Percentiles rank a stretch among this genome's conserved stretches.
phyloP scores from a whole-genome alignment of 2,888 invertebrate species.

The Hemaris fuciformis region DNA sequence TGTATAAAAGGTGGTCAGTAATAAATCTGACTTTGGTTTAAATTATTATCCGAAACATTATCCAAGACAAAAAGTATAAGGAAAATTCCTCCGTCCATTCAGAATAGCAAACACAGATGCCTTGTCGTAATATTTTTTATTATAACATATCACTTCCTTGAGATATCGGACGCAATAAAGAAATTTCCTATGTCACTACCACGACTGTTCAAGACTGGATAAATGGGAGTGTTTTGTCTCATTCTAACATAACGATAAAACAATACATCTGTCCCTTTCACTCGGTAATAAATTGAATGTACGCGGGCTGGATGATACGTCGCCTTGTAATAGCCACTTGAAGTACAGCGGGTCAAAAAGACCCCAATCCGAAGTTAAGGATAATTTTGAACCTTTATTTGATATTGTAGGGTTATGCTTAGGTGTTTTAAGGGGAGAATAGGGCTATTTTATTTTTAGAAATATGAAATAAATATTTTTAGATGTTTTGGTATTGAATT shows the following conservation, averaged over 20 bases:
- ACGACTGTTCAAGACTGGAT: slow-evolving; percentile 19
- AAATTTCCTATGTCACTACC: slow-evolving; percentile 35
- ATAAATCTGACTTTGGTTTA: neutral
- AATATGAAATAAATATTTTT: too few species aligned
- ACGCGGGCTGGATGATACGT: slow-evolving; percentile 12
- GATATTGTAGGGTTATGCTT: neutral
- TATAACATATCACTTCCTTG: slow-evolving; percentile 1
- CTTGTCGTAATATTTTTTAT: neutral
- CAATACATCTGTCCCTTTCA: slow-evolving; percentile 3
- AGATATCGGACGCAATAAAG: slow-evolving; percentile 25
- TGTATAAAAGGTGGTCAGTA: neutral
- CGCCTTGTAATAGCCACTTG: slow-evolving; percentile 28
- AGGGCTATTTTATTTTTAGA: too few species aligned
- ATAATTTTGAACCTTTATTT: slow-evolving; percentile 4
- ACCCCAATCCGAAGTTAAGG: slow-evolving; percentile 15
- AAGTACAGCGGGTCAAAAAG: slow-evolving; percentile 22
- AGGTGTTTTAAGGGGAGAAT: too few species aligned
- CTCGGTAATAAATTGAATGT: slow-evolving; percentile 14
- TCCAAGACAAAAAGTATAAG: neutral
- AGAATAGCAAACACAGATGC: neutral
- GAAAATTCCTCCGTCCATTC: neutral
- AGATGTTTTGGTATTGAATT: too few species aligned
- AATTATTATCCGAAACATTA: neutral
- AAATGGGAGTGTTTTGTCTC: slow-evolving; percentile 27
- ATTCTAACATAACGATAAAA: slow-evolving; percentile 15